A percentile compares a stretch with the other conserved stretches of the same genome.
phyloP scores from a whole-genome alignment of 2,888 invertebrate species.

The Agonum fuliginosum region DNA sequence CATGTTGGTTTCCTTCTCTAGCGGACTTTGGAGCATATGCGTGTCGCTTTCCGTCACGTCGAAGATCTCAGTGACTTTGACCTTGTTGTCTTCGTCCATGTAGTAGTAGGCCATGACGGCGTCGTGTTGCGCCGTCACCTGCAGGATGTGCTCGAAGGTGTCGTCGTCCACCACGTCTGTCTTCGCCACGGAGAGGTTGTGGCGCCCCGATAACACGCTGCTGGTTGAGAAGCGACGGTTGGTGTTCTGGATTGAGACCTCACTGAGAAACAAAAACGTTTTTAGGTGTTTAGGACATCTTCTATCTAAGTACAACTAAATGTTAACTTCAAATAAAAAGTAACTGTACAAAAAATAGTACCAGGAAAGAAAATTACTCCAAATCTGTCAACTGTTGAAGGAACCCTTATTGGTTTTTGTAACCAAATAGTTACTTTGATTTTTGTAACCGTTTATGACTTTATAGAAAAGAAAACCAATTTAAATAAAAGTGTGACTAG shows the following conservation, averaged over 20 bases:
- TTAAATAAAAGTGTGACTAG: too few relatives aligned
- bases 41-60: conserved; percentile 88
- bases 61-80: conserved; percentile 92
- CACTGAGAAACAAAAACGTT: conserved; percentile 65
- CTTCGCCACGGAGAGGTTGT: conserved; percentile 70
- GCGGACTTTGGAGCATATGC: conserved; percentile 78
- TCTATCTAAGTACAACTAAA: too few relatives aligned
- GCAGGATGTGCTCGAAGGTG: conserved; percentile 82
- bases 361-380: too few relatives aligned
- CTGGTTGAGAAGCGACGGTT: conserved; percentile 68
- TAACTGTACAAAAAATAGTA: too few relatives aligned
- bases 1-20: conserved; percentile 78
- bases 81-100: conserved; percentile 89
- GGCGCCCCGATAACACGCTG: conserved; percentile 69
- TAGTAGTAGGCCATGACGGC: conserved; percentile 94
- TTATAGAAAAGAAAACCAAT: too few relatives aligned
- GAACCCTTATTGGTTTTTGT: too few relatives aligned
- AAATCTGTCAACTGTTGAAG: too few relatives aligned
- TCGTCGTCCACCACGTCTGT: conserved; percentile 73
- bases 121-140: conserved; percentile 90
- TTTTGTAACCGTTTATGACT: too few relatives aligned
- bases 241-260: conserved; percentile 68
- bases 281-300: too few relatives aligned
- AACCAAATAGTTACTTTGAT: too few relatives aligned
- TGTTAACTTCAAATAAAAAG: too few relatives aligned